Conservation (phyloP, 1,140 invertebrate genomes). For the Ceratina australensis region DNA sequence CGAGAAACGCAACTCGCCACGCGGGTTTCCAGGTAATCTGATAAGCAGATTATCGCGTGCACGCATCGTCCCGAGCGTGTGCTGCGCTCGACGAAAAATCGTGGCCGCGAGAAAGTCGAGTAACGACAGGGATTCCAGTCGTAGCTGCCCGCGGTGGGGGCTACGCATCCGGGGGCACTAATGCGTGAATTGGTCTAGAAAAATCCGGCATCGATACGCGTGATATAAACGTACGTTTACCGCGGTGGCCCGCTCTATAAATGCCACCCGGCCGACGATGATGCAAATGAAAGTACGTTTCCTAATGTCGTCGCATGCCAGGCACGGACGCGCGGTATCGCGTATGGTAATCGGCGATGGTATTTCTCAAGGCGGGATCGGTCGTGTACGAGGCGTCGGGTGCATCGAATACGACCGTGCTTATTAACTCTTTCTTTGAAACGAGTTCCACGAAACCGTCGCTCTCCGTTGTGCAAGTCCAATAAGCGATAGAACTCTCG, state of each 20-base stretch:
- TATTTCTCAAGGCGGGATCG: slow-evolving; percentile 45
- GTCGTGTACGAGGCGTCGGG: slow-evolving; percentile 14
- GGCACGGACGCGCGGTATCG: slow-evolving; percentile 53
- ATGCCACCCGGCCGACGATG: slow-evolving; percentile 63
- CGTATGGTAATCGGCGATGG: slow-evolving; percentile 49
- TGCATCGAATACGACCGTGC: slow-evolving; percentile 24
- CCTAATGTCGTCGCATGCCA: slow-evolving; percentile 62
- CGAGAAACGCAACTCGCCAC: neutral
- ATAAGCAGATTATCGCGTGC: slow-evolving; percentile 20
- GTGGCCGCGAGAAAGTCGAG: slow-evolving; percentile 36
- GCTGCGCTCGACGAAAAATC: slow-evolving; percentile 1
- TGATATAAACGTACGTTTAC: slow-evolving; percentile 52
- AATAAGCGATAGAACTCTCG: neutral
- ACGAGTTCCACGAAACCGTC: neutral
- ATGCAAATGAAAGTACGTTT: slow-evolving; percentile 71
- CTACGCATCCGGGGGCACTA: slow-evolving; percentile 67
- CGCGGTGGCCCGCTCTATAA: slow-evolving; percentile 57
- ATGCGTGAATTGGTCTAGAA: slow-evolving; percentile 69
- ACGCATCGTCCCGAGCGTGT: neutral
- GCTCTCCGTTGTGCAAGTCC: neutral
- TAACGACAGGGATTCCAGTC: slow-evolving; percentile 59
- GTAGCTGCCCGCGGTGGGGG: slow-evolving; percentile 29
- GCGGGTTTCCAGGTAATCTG: slow-evolving; percentile 4
- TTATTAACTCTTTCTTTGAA: slow-evolving; percentile 22
- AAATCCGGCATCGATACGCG: slow-evolving; percentile 61